These are phyloP conservation scores for Muntiacus reevesi DNA, from an alignment of 2,113 vertebrate species.

Conservation along the genomic window DNA sequence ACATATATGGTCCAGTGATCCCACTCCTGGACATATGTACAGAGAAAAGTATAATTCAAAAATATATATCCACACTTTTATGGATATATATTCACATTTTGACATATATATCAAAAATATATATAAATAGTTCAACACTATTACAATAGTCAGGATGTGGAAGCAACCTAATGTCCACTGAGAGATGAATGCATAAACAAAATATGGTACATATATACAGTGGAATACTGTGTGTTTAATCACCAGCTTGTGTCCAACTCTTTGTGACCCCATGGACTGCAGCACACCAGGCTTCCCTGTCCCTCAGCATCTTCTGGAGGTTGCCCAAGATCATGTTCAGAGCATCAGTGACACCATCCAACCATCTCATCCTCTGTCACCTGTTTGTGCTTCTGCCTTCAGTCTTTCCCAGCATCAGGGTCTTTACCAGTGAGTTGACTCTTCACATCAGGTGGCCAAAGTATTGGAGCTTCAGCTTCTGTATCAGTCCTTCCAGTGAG, in stretches of 20 bases:
- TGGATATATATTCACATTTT: no score
- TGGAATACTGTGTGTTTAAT: not conserved
- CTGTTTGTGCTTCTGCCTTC: not conserved
- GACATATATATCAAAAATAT: no score
- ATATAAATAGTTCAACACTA: not conserved
- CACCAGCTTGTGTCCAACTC: not conserved
- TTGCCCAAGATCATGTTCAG: not conserved
- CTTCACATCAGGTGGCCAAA: not conserved
- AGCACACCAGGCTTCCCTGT: not conserved
- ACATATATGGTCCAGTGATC: not conserved
- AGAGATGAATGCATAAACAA: not conserved
- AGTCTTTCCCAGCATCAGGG: not conserved
- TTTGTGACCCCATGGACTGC: not conserved
- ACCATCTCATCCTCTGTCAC: not conserved
- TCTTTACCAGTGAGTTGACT: not conserved
- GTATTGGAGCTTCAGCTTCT: not conserved
- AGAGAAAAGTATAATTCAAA: not conserved
- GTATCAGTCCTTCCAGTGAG: not conserved
- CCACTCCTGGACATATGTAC: not conserved
- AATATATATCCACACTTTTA: not conserved
- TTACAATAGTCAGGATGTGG: not conserved
- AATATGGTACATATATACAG: not conserved
- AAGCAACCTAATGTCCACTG: not conserved
- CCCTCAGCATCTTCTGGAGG: not conserved
- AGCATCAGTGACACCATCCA: not conserved